Evolutionary conservation across 2,888 invertebrate genomes (phyloP), one percentile per base, ranked within the genome.

Genomic region (Cheilosia vulpina): DNA sequence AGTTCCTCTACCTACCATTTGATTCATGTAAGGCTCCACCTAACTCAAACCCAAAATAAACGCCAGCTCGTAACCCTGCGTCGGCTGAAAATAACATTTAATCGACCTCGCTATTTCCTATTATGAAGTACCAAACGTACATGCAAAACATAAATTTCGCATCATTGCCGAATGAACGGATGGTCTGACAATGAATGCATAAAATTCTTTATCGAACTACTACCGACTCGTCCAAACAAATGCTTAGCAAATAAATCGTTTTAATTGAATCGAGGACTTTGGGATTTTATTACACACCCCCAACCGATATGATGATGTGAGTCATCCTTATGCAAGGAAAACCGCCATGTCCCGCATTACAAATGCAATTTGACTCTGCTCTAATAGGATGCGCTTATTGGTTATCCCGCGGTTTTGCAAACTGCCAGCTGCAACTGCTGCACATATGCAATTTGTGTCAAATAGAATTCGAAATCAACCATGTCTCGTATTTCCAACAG

Each of bases 391-490:
- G 4, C 2, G 47, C 17, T 19, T 47, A 27, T 27, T 27, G 6
- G 27, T 6, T 27, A 17, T 7, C 47, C 47, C 47, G 47, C 19
- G 47, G 47, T 9, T 47, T 47, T 17, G 17, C 47, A 4, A 47
- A 47, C 7, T 47, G 45, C 45, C 15, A 7, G 15, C 45, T 17
- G 17, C 45, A n/a, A n/a, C 7, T 45, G 15, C 17, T 15, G 45
- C 45, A 45, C 17, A 45, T 45, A 52, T 53, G 15, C 31, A 53
- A 52, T 53, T 13, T 45, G 41, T 60, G 43, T 53, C 53, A 45
- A 45, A 71, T 47, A 27, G 47, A 41, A 38, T 38, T 57, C 65
- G 11, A 58, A 13, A 63, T 63, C 19, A 63, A 63, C 17, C 21
- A 24, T 21, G 11, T 50, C 24, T 38, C 52, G 38, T 17, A 57